These are phyloP conservation scores for Thamnaconus septentrionalis DNA, from an alignment of 2,113 vertebrate species.

Conservation along the genomic window DNA sequence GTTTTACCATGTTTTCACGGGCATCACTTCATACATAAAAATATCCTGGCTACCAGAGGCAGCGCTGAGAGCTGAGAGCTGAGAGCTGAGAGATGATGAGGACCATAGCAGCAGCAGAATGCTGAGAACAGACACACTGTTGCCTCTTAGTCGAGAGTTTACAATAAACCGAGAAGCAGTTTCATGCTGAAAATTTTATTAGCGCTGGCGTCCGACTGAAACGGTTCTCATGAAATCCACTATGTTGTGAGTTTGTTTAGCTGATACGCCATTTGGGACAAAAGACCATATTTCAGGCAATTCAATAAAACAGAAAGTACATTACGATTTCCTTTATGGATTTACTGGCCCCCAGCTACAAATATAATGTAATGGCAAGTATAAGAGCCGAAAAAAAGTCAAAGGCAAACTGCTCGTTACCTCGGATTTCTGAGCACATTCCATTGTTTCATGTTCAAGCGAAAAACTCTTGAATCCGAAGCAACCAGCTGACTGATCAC, in stretches of 20 bases:
- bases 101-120: constrained; percentile 38
- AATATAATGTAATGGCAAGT: constrained; percentile 15
- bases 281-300: constrained; percentile 26
- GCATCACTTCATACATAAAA: constrained; percentile 68
- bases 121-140: constrained; percentile 44
- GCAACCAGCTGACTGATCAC: not conserved
- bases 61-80: constrained; percentile 65
- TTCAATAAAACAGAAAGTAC: constrained; percentile 19
- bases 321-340: constrained; percentile 25
- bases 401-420: constrained; percentile 4
- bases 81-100: constrained; percentile 57
- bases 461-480: not conserved
- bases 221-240: constrained; percentile 52
- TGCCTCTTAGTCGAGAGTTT: constrained; percentile 50
- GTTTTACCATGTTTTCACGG: constrained; percentile 69
- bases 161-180: constrained; percentile 38
- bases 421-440: constrained; percentile 19
- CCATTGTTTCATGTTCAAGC: not conserved
- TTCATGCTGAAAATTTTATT: constrained; percentile 45
- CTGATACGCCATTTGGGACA: constrained; percentile 48
- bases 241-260: constrained; percentile 58
- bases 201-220: constrained; percentile 37
- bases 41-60: constrained; percentile 65
- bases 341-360: constrained; percentile 28
- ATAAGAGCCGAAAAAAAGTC: constrained; percentile 9